Evolutionary conservation across 2,888 invertebrate genomes (phyloP).

Genomic region (Drosophila heteroneura): DNA sequence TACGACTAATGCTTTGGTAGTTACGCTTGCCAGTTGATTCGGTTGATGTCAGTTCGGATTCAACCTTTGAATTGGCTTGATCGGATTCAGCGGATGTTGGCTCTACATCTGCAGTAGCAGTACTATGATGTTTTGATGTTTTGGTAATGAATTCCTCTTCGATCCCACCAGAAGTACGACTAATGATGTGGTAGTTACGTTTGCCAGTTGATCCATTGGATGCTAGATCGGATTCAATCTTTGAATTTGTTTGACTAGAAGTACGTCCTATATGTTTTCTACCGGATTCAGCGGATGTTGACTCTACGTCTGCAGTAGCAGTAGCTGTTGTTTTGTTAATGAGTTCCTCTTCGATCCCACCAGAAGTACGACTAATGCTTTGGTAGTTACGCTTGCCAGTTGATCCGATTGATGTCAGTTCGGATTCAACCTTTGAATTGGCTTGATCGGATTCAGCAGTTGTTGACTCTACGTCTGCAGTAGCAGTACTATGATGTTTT

Average conservation of each 20-base stretch:
- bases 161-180: neutral
- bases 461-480: neutral
- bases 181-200: conserved; percentile 54
- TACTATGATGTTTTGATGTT: too few species aligned
- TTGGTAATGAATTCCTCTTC: neutral
- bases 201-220: neutral
- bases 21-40: neutral
- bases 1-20: neutral
- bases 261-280: too few species aligned
- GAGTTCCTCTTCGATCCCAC: accelerated
- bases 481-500: neutral
- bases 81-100: neutral
- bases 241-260: neutral
- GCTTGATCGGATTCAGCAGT: neutral
- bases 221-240: neutral
- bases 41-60: neutral
- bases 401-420: neutral
- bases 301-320: neutral
- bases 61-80: neutral
- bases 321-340: accelerated
- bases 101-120: neutral
- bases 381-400: conserved; percentile 47
- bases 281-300: neutral
- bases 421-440: neutral
- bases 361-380: conserved; percentile 26